Conservation (phyloP, 2,797 vertebrate genomes). For the Mus minutoides region DNA sequence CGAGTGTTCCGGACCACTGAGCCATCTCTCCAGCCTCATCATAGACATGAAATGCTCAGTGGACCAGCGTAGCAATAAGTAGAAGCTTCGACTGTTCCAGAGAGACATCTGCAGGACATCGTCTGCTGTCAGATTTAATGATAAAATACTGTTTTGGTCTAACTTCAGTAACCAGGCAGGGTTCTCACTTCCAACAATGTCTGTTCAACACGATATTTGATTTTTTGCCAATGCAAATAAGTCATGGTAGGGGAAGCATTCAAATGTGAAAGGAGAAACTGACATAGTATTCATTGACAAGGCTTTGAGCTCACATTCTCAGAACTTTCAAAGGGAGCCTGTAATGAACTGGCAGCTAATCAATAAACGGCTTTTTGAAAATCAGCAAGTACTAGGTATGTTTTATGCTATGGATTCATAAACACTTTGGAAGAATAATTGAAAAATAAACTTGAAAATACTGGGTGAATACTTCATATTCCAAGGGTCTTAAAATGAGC, state of each 20-base stretch:
- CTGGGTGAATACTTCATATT: neutral
- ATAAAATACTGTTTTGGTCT: neutral
- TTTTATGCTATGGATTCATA: neutral
- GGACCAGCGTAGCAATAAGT: neutral
- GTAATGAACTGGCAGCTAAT: neutral
- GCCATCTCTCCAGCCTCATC: neutral
- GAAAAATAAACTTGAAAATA: neutral
- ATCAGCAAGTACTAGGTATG: neutral
- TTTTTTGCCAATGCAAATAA: conserved; percentile 42
- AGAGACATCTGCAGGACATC: neutral
- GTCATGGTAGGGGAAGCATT: neutral
- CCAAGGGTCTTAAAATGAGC: neutral
- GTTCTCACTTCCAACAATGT: neutral
- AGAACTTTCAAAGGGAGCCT: neutral
- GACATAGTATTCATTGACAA: neutral
- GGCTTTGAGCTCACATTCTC: neutral
- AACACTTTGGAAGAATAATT: neutral
- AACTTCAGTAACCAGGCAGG: conserved; percentile 5
- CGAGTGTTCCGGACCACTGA: neutral
- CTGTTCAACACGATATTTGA: neutral
- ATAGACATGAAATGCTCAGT: neutral
- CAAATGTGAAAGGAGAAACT: neutral
- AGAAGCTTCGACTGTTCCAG: neutral
- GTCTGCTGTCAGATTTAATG: neutral
- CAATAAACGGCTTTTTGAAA: neutral